Evolutionary conservation across 1,140 invertebrate species (phyloP).

Genomic region (Aleiodes sp.): DNA sequence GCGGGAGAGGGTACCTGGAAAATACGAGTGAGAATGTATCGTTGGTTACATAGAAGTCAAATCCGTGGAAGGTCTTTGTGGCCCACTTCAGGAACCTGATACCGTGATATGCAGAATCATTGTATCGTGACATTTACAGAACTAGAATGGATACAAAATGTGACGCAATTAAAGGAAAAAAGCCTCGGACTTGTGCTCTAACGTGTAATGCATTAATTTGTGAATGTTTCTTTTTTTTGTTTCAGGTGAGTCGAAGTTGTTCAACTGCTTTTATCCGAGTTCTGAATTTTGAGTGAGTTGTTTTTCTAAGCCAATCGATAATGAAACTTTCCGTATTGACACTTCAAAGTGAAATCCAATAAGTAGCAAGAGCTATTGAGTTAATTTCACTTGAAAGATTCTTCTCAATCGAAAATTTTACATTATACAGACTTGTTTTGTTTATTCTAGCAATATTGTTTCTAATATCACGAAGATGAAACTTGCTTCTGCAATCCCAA

Average conservation of each 20-base stretch:
- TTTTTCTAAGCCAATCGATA: not conserved
- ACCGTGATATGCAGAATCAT: not conserved
- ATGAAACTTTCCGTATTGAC: no score
- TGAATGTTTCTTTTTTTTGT: constrained; percentile 1
- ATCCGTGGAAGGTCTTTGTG: not conserved
- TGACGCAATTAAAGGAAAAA: constrained; percentile 9
- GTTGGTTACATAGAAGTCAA: not conserved
- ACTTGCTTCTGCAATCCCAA: constrained; percentile 30
- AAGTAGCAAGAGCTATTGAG: no score
- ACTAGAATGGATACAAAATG: constrained; percentile 8
- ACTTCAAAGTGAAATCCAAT: not conserved
- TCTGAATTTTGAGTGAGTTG: not conserved
- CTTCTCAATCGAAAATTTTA: constrained; percentile 15
- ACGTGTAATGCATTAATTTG: not conserved
- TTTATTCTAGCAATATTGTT: constrained; percentile 36
- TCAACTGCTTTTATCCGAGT: not conserved
- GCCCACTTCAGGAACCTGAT: not conserved
- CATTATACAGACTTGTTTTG: constrained; percentile 5
- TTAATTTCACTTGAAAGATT: not conserved
- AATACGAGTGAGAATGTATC: not conserved
- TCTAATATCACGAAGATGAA: constrained; percentile 49
- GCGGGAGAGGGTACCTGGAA: not conserved
- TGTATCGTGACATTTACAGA: not conserved
- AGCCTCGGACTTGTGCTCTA: not conserved
- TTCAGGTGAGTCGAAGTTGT: constrained; percentile 14